Base-by-base conservation (phyloP, 2,888 invertebrate genomes). In the Pandemis corylana region DNA sequence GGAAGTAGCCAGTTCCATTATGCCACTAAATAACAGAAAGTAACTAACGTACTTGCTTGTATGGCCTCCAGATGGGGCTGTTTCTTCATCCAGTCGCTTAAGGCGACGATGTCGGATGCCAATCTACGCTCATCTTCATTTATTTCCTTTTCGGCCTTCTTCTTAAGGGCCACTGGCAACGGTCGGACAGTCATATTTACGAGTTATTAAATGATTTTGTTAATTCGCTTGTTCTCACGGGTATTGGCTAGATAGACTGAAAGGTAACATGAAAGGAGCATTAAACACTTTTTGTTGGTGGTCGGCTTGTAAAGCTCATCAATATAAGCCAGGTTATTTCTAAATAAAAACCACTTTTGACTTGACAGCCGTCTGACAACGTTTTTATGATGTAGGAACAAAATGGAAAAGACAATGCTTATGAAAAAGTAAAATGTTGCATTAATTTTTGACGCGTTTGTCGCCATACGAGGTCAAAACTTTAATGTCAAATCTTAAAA, bases 81-180 rank as follows among this genome's bases (percentile, higher is more conserved):
- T 77, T 94, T 92, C n/a, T 81, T 82, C 6, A 95, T 79, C 95
- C 95, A 95, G 5, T 91, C 89, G 78, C 86, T 89, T 1, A 95
- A 82, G 46, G 90, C 87, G 75, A 82, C 76, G 10, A 95, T 83
- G 79, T 95, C 94, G 2, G 88, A 80, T 0, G 76, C 78, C 6
- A 89, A 80, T 67, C 89, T 84, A 2, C 81, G 83, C 0, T 94
- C 91, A 76, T 91, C 89, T 82, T 95, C 95, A 76, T 93, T 90
- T 10, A 95, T 81, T 80, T 95, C 95, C 56, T 89, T 87, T 72
- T 87, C 87, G 0, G 95, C 95, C 77, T 89, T 90, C 77, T 87
- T 88, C 64, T 84, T 85, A 20, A 95, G 86, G 56, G 87, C 88
- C n/a, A 85, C 78, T 9, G 90, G 76, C 13, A 95, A 79, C 49